Conservation (phyloP, 1,140 invertebrate species). For the Anastrepha obliqua region DNA sequence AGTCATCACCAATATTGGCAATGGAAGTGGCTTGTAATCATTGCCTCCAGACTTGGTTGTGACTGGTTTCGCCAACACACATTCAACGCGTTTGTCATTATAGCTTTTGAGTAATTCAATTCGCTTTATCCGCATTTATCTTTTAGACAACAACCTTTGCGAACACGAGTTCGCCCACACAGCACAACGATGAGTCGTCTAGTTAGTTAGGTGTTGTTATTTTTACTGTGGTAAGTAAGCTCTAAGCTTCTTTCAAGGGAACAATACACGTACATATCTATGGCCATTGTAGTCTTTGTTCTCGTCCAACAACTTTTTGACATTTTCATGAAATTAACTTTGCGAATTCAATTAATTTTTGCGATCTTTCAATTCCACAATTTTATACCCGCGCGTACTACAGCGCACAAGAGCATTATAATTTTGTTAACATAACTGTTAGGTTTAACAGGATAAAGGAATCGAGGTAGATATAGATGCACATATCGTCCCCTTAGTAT, state of each 20-base stretch:
- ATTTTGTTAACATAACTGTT: no score
- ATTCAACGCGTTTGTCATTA: constrained; percentile 31
- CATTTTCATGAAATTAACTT: not conserved
- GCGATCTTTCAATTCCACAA: not conserved
- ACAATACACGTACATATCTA: no score
- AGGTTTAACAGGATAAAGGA: no score
- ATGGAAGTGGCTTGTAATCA: not conserved
- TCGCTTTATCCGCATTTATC: constrained; percentile 42
- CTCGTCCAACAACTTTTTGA: not conserved
- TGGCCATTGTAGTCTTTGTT: not conserved
- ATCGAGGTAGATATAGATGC: no score
- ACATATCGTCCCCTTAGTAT: no score
- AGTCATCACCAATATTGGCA: constrained; percentile 32
- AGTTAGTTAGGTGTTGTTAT: not conserved
- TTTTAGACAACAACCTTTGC: constrained; percentile 32
- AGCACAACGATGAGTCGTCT: not conserved
- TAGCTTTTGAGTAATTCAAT: constrained; percentile 42
- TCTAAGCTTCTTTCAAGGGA: not conserved
- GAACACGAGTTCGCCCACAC: constrained; percentile 35
- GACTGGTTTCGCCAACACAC: constrained; percentile 45
- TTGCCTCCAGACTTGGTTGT: not conserved
- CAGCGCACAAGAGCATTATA: not conserved
- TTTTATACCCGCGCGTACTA: not conserved
- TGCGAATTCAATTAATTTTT: constrained; percentile 15
- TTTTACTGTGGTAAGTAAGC: not conserved